Percentiles rank a stretch among this genome's conserved stretches.
Evolutionary conservation across 2,113 vertebrate genomes (phyloP).

Genomic region (Poicephalus meyeri): DNA sequence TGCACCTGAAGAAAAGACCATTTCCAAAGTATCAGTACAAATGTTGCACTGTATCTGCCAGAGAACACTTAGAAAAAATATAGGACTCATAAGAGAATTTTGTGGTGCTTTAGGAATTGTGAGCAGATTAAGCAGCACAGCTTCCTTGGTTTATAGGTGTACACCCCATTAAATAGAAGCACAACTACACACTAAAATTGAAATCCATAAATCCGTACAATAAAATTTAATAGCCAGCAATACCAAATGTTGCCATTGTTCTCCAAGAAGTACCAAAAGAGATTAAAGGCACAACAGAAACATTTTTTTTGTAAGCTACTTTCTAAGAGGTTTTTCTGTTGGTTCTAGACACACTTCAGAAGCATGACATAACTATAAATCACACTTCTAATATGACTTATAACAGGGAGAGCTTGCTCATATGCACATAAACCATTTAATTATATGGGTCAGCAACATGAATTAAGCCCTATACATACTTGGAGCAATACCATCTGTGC

Average conservation of each 20-base stretch:
- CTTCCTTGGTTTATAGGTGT: conserved; percentile 29
- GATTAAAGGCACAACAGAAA: not conserved
- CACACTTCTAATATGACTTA: not conserved
- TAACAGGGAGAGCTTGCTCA: not conserved
- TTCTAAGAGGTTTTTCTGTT: not conserved
- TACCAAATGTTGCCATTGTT: not conserved
- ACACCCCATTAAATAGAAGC: conserved; percentile 13
- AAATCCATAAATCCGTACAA: conserved; percentile 36
- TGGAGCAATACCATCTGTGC: not conserved
- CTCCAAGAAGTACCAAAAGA: not conserved
- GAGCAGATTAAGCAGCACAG: conserved; percentile 12
- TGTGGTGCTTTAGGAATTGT: not conserved
- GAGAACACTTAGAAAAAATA: conserved; percentile 8
- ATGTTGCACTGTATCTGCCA: not conserved
- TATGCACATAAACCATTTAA: not conserved
- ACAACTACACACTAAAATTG: conserved; percentile 23
- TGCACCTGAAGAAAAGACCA: not conserved
- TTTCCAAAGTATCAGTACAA: conserved; percentile 3
- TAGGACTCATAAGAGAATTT: conserved; percentile 1
- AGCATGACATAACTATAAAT: not conserved
- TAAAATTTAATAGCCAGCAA: conserved; percentile 16
- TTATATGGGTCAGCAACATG: not conserved
- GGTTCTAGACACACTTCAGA: not conserved
- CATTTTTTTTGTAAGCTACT: not conserved
- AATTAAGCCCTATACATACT: not conserved